Conservation (phyloP, 2,113 vertebrate species). For the Entelurus aequoreus region DNA sequence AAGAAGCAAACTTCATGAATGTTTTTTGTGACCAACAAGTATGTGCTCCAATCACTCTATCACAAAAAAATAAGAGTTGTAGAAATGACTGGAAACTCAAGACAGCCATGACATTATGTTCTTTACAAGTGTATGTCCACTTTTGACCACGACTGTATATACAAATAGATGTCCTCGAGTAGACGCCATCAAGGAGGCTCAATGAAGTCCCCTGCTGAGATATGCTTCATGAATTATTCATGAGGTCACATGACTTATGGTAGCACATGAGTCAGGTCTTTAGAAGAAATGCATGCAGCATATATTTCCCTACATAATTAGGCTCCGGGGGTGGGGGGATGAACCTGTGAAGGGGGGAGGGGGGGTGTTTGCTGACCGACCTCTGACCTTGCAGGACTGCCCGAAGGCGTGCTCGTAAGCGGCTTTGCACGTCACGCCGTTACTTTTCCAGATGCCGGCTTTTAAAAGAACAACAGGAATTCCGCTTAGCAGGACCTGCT, state of each 20-base stretch:
- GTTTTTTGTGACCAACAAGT: too few relatives aligned
- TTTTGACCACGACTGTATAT: not conserved
- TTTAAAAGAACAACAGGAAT: conserved; percentile 50
- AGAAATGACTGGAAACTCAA: too few relatives aligned
- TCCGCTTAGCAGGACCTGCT: conserved; percentile 28
- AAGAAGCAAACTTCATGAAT: too few relatives aligned
- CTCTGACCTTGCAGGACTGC: not conserved
- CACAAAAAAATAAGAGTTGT: too few relatives aligned
- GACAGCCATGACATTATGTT: too few relatives aligned
- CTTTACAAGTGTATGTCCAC: too few relatives aligned
- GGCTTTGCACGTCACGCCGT: conserved; percentile 19
- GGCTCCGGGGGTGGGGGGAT: too few relatives aligned
- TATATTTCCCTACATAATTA: too few relatives aligned
- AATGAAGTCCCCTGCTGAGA: conserved; percentile 14
- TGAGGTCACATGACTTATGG: conserved; percentile 53
- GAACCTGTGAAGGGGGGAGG: not conserved
- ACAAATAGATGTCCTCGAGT: not conserved
- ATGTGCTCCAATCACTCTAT: too few relatives aligned
- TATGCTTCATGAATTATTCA: conserved; percentile 45
- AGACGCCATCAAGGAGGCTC: not conserved
- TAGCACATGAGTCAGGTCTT: conserved; percentile 52
- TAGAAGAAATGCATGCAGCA: conserved; percentile 10
- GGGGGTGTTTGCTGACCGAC: not conserved
- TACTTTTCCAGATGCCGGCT: conserved; percentile 32
- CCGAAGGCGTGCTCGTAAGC: not conserved